A percentile compares a stretch with the other conserved stretches of the same genome.
These are phyloP conservation scores for Geotrypetes seraphini DNA, from an alignment of 2,797 vertebrate species.

Conservation along the genomic window DNA sequence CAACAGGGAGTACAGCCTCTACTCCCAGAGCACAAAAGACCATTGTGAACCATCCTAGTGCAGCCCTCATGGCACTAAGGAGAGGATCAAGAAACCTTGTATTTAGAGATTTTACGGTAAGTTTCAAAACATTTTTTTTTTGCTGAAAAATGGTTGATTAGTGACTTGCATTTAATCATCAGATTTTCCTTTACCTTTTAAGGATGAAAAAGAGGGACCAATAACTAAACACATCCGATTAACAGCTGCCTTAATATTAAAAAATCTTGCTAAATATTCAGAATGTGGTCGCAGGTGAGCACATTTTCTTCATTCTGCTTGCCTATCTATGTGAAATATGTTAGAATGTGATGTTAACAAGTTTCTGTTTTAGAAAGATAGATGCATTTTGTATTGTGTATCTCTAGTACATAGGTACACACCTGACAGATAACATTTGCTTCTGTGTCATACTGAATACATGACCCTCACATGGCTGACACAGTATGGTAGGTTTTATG, in stretches of 20 bases:
- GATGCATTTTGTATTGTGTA: not conserved
- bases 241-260: constrained; percentile 99
- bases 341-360: not conserved
- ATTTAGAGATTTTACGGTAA: constrained; percentile 98
- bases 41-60: constrained; percentile 95
- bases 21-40: constrained; percentile 86
- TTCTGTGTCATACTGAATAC: no score
- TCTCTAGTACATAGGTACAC: no score
- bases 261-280: constrained; percentile 99
- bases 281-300: constrained; percentile 96
- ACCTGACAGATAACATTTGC: no score
- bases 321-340: not conserved
- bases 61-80: constrained; percentile 94
- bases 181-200: constrained; percentile 17
- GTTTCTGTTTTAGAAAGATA: not conserved
- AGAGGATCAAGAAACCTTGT: constrained; percentile 95
- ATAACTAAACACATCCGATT: constrained; percentile 99
- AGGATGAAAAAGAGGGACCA: constrained; percentile 99
- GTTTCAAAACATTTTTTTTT: constrained; percentile 25
- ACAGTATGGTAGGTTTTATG: no score
- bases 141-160: not conserved
- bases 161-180: constrained; percentile 11
- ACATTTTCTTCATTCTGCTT: no score
- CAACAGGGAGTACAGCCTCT: constrained; percentile 61
- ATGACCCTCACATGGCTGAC: no score